Evolutionary conservation across 2,797 vertebrate genomes (phyloP).

Genomic region (Falco naumanni): DNA sequence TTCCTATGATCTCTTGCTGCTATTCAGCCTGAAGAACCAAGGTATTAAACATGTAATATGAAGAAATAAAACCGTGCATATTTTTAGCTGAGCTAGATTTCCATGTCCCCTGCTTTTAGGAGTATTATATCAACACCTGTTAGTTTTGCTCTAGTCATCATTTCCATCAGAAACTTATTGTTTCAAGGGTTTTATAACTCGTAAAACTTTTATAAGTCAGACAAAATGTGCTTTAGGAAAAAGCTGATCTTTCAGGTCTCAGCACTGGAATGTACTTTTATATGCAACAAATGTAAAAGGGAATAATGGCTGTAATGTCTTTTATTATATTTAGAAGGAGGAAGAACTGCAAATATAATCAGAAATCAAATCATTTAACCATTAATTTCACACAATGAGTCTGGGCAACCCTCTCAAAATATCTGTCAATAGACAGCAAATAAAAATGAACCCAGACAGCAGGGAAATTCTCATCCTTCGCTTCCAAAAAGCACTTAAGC

Average conservation of each 20-base stretch:
- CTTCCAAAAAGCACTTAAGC: not conserved
- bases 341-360: slow-evolving; percentile 23
- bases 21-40: not conserved
- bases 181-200: slow-evolving; percentile 35
- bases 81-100: slow-evolving; percentile 26
- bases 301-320: not conserved
- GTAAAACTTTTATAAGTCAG: slow-evolving; percentile 30
- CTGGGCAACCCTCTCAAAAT: not conserved
- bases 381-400: not conserved
- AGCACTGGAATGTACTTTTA: not conserved
- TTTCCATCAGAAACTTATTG: slow-evolving; percentile 43
- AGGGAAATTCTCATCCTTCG: not conserved
- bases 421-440: not conserved
- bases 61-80: not conserved
- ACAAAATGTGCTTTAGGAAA: slow-evolving; percentile 12
- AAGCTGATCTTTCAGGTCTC: slow-evolving; percentile 23
- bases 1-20: not conserved
- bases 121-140: slow-evolving; percentile 25
- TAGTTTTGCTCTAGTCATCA: slow-evolving; percentile 31
- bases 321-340: slow-evolving; percentile 2
- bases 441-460: not conserved
- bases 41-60: not conserved
- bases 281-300: slow-evolving; percentile 8
- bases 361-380: slow-evolving; percentile 3
- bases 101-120: not conserved